phyloP scores from a whole-genome alignment of 2,888 invertebrate species.

The Eremobia ochroleuca region DNA sequence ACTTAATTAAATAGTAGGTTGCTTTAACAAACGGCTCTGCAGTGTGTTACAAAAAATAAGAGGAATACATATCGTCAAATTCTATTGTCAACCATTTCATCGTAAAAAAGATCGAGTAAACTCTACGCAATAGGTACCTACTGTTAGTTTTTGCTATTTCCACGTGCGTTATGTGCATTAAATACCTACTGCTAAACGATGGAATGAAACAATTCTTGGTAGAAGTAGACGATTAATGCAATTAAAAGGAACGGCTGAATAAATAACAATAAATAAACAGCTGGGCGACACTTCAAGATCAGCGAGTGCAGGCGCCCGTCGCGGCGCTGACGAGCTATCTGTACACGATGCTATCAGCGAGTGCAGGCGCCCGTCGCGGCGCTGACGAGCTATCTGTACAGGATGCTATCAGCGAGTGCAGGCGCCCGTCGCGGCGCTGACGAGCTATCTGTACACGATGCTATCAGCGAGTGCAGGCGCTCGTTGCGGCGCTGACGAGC shows the following conservation, averaged over 20 bases:
- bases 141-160: not conserved
- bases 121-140: not conserved
- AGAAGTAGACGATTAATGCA: conserved; percentile 44
- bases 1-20: not conserved
- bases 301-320: conserved; percentile 53
- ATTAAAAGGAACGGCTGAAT: conserved; percentile 59
- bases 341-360: conserved; percentile 4
- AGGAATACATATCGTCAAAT: not conserved
- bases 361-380: conserved; percentile 45
- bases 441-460: not conserved
- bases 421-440: conserved; percentile 40
- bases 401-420: conserved; percentile 23
- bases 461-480: conserved; percentile 41
- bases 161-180: not conserved
- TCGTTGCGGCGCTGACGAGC: conserved; percentile 16
- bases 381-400: not conserved
- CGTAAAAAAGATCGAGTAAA: not conserved
- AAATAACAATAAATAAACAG: conserved; percentile 64
- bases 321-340: conserved; percentile 9
- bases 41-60: not conserved
- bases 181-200: not conserved
- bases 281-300: conserved; percentile 66
- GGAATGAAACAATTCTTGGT: conserved; percentile 57
- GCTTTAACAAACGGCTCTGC: not conserved
- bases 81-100: not conserved